phyloP scores from a whole-genome alignment of 2,797 vertebrate species.

The Pempheris klunzingeri region DNA sequence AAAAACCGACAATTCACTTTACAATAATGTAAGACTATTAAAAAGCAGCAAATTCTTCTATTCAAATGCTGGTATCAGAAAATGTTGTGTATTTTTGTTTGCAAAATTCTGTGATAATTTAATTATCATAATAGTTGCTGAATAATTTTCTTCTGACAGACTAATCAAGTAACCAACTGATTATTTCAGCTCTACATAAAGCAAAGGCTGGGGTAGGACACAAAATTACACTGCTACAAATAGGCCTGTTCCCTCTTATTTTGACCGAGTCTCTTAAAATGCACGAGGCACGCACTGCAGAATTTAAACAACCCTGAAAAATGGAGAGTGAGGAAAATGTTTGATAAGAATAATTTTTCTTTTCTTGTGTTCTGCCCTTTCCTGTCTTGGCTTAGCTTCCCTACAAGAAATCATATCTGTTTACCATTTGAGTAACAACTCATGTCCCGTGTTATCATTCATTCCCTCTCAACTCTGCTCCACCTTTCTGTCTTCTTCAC shows the following conservation, averaged over 20 bases:
- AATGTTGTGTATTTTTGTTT: neutral
- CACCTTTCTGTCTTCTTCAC: slow-evolving; percentile 13
- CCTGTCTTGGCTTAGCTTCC: slow-evolving; percentile 2
- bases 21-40: neutral
- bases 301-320: slow-evolving; percentile 2
- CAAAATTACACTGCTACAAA: neutral
- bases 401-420: slow-evolving; percentile 20
- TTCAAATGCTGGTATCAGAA: no score
- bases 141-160: neutral
- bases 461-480: slow-evolving; percentile 27
- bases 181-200: neutral
- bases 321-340: neutral
- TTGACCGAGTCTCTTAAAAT: slow-evolving; percentile 3
- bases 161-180: neutral
- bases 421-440: slow-evolving; percentile 35
- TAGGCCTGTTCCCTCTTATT: neutral
- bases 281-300: neutral
- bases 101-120: neutral
- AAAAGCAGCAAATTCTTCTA: neutral
- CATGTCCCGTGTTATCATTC: slow-evolving; percentile 10
- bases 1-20: no score
- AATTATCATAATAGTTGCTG: neutral
- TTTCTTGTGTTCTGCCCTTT: neutral
- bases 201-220: neutral
- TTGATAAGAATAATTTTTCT: neutral